phyloP scores from a whole-genome alignment of 2,888 invertebrate species.

The Dexiosoma caninum region DNA sequence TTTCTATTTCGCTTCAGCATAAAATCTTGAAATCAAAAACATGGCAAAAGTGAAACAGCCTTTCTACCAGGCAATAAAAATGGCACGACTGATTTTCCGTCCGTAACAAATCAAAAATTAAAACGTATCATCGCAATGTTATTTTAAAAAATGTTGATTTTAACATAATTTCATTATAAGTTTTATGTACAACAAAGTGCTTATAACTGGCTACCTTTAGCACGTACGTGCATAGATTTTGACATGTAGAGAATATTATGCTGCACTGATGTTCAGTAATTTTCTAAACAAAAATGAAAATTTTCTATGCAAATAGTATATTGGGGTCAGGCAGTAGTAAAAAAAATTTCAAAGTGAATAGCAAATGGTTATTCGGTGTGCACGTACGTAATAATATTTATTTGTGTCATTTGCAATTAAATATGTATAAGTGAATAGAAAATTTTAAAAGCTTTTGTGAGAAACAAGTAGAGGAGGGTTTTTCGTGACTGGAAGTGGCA shows the following conservation, averaged over 20 bases:
- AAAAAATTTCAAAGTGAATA: slow-evolving; percentile 9
- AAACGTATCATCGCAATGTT: neutral
- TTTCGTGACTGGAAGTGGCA: too few relatives aligned
- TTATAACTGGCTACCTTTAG: slow-evolving; percentile 17
- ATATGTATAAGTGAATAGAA: too few relatives aligned
- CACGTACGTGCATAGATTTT: slow-evolving; percentile 36
- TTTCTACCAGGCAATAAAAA: slow-evolving; percentile 15
- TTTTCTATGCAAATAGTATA: neutral
- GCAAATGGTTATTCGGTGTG: neutral
- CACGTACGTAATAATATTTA: too few relatives aligned
- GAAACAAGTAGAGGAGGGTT: too few relatives aligned
- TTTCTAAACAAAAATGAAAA: slow-evolving; percentile 31
- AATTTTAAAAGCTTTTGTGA: too few relatives aligned
- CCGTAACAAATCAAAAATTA: slow-evolving; percentile 48
- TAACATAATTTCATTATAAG: slow-evolving; percentile 45
- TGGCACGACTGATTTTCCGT: slow-evolving; percentile 39
- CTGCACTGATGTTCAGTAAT: neutral
- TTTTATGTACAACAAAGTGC: slow-evolving; percentile 14
- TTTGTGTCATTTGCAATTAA: neutral
- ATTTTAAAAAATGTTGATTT: neutral
- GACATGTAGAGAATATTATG: neutral
- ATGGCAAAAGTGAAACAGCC: neutral
- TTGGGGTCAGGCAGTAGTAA: neutral
- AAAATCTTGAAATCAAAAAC: slow-evolving; percentile 28
- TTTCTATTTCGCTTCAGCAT: slow-evolving; percentile 15